Evolutionary conservation across 2,888 invertebrate genomes (phyloP), one percentile per base, ranked within the genome.

Genomic region (Mythimna lalbum): DNA sequence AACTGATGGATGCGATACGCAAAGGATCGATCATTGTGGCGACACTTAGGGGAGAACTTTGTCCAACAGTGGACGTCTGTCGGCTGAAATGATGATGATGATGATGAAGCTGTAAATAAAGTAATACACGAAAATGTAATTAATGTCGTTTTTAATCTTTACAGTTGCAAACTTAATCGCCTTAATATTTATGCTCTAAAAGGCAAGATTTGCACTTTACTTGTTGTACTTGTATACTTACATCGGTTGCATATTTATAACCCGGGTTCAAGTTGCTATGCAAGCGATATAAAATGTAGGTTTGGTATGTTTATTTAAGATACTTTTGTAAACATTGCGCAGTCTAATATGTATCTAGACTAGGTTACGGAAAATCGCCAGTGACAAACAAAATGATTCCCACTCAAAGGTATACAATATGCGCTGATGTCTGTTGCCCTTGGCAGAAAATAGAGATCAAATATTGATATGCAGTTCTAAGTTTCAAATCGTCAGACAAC

Each of bases 281-380:
- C 39, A 1, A 19, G 27, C 19, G 56, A 75, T 56, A 19, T 69
- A 55, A 60, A 66, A 50, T 50, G 39, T 27, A 76, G 31, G 49
- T 75, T 66, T 43, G 43, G 43, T 43, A 19, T 43, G 17, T 43
- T 43, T 43, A 43, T 17, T 17, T 43, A 43, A 43, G 17, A 43
- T 53, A 21, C 0, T 64, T 14, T 27, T 17, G 19, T 36, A 36
- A 36, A 23, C 2, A 27, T 36, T 27, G 10, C 2, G 10, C n/a
- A 39, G n/a, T 27, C 17, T 17, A 36, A 36, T 39, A 43, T 5
- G 5, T 43, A 43, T 5, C 43, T 43, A 43, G 43, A 7, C 7
- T 49, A 50, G n/a, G 21, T 2, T 21, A 21, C 21, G 50, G 4
- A 50, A 47, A 50, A 21, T 50, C 50, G 10, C 49, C n/a, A n/a